These are phyloP conservation scores for Enteromius radiatus DNA, from an alignment of 2,797 vertebrate species.

Conservation along the genomic window DNA sequence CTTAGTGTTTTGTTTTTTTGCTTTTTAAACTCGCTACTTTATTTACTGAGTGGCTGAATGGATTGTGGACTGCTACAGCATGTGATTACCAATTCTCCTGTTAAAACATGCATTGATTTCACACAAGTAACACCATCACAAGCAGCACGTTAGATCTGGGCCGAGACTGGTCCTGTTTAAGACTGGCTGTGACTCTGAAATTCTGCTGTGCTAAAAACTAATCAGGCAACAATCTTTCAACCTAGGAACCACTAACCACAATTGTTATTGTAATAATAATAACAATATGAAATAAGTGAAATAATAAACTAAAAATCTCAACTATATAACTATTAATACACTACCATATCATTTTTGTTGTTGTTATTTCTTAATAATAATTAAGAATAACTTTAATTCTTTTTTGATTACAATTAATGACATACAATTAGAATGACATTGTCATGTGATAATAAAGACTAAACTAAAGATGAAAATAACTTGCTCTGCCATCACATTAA, in stretches of 20 bases:
- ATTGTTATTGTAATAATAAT: too few relatives aligned
- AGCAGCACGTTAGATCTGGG: conserved; percentile 55
- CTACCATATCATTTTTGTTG: too few relatives aligned
- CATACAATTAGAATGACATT: too few relatives aligned
- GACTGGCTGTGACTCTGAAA: conserved; percentile 41
- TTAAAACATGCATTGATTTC: conserved; percentile 70
- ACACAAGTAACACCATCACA: conserved; percentile 68
- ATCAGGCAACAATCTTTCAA: background rate
- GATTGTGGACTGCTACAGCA: conserved; percentile 60
- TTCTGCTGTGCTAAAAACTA: conserved; percentile 35
- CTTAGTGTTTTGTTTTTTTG: conserved; percentile 51
- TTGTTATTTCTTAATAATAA: too few relatives aligned
- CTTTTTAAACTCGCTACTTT: background rate
- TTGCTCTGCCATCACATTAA: background rate
- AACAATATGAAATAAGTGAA: background rate
- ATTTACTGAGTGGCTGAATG: conserved; percentile 60
- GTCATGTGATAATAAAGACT: background rate
- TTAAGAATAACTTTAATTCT: too few relatives aligned
- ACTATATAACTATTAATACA: background rate
- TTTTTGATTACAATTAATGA: too few relatives aligned
- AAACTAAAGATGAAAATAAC: background rate
- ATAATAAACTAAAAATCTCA: conserved; percentile 52
- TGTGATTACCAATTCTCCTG: conserved; percentile 64
- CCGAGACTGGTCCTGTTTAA: conserved; percentile 3
- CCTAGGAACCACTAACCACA: background rate